Evolutionary conservation across 1,140 invertebrate genomes (phyloP).

Genomic region (Gerris buenoi): DNA sequence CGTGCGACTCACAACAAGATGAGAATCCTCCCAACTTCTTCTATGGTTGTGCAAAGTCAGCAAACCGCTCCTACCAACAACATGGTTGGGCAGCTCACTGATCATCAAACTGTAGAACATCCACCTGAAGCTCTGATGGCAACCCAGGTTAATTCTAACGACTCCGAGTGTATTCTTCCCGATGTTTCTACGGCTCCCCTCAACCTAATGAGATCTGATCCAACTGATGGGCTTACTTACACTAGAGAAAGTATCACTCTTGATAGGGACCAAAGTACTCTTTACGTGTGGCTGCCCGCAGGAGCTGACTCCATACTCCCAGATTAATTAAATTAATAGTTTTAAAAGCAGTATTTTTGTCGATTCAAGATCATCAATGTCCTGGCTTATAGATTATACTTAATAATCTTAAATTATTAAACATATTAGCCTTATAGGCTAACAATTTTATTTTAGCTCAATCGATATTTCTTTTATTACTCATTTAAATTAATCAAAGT

Average conservation of each 20-base stretch:
- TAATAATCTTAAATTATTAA: too few species aligned
- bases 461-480: too few species aligned
- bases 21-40: background rate
- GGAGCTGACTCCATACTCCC: slow-evolving; percentile 9
- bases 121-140: too few species aligned
- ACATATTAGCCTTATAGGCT: too few species aligned
- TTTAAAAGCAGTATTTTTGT: too few species aligned
- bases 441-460: too few species aligned
- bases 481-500: too few species aligned
- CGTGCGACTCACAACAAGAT: slow-evolving; percentile 56
- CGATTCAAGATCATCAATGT: too few species aligned
- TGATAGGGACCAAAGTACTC: slow-evolving; percentile 6
- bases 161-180: background rate
- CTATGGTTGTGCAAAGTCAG: background rate
- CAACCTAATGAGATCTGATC: slow-evolving; percentile 9
- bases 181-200: slow-evolving; percentile 3
- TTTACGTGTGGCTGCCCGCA: slow-evolving; percentile 15
- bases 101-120: background rate
- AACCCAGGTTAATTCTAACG: background rate
- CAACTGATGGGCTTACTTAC: slow-evolving; percentile 3
- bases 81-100: background rate
- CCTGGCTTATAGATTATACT: too few species aligned
- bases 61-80: background rate
- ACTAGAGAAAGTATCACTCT: background rate
- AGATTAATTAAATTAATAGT: slow-evolving; percentile 5